A percentile compares a stretch with the other conserved stretches of the same genome.
These are phyloP conservation scores for Notamacropus eugenii DNA, from an alignment of 2,797 vertebrate genomes.

Conservation along the genomic window DNA sequence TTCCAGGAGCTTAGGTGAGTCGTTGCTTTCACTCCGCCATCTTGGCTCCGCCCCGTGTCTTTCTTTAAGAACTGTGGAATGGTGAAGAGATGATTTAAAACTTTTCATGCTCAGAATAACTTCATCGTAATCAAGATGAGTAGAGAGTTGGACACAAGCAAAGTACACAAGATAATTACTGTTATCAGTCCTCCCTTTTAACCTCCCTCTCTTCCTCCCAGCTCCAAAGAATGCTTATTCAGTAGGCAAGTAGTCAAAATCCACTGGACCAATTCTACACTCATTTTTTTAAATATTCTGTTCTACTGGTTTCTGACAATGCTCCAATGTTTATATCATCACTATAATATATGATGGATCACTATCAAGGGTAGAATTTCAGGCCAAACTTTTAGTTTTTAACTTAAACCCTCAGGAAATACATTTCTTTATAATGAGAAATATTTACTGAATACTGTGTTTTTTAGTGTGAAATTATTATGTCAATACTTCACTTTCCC, in stretches of 20 bases:
- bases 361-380: not conserved
- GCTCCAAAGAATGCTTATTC: conserved; percentile 4
- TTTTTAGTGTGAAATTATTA: conserved; percentile 22
- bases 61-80: not conserved
- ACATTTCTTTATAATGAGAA: not conserved
- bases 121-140: not conserved
- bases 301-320: not conserved
- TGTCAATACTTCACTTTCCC: conserved; percentile 48
- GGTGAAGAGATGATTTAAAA: not conserved
- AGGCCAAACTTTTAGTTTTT: not conserved
- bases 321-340: not conserved
- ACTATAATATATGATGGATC: not conserved
- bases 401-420: conserved; percentile 18
- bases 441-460: not conserved
- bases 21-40: no score
- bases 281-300: not conserved
- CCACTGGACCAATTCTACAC: not conserved
- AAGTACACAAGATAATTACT: not conserved
- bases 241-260: not conserved
- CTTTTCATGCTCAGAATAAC: not conserved
- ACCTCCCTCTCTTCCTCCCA: not conserved
- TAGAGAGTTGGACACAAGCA: not conserved
- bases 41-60: no score
- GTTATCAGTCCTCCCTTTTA: not conserved
- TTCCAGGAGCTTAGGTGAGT: no score